Evolutionary conservation across 2,888 invertebrate genomes (phyloP), one percentile per base, ranked within the genome.

Genomic region (Lasioglossum leucozonium): DNA sequence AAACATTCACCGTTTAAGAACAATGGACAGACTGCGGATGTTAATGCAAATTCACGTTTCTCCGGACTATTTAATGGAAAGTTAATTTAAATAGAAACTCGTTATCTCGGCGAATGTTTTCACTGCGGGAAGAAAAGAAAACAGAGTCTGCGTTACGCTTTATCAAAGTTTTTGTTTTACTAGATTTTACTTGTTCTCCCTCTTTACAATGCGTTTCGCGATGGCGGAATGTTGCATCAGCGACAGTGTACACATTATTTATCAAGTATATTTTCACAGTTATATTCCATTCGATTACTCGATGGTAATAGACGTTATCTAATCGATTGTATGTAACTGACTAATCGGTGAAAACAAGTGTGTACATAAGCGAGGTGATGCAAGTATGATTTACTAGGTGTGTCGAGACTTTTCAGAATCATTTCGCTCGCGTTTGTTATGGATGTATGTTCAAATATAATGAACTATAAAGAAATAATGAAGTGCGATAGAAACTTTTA

Each of bases 1-100:
- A 67, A 67, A 67, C 37, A 67, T 37, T 67, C 37, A 11, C 67
- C 4, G 67, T 67, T 22, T 22, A 37, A 67, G 34, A 37, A 37
- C 37, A 67, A 67, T 67, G 10, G 37, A 37, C 37, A 67, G 18
- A 37, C 37, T 4, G 37, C 67, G 67, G 37, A 67, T 67, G 67
- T 67, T 67, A 37, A 67, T 67, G 34, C 67, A 67, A 22, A 67
- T 67, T 67, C 22, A 11, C 37, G 37, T 67, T 67, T 67, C 67
- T 37, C 34, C 67, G 22, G 67, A 22, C 67, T 67, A 22, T 37
- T 67, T 67, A 67, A 67, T 37, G 67, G 37, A 37, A 67, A 37
- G 67, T 37, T 37, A 11, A 67, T 34, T 67, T 37, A 67, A 37
- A 67, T 37, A 67, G 67, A 67, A 67, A 67, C 67, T 67, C 67